Evolutionary conservation across 2,113 vertebrate genomes (phyloP).

Genomic region (Pardalotus punctatus): DNA sequence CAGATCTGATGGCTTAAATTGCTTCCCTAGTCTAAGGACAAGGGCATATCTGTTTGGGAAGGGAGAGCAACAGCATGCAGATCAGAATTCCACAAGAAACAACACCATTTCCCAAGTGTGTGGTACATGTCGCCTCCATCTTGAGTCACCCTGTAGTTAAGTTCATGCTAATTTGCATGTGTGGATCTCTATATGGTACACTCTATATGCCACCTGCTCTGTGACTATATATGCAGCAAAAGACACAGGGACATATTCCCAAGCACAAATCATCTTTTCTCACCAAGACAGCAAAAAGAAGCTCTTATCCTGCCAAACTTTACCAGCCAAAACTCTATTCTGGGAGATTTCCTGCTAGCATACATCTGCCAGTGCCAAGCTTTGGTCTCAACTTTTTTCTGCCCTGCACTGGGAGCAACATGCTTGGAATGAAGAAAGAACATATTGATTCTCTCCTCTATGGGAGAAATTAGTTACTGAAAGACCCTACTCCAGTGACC

Average conservation of each 20-base stretch:
- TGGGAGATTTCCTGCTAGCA: neutral
- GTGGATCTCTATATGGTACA: neutral
- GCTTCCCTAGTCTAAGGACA: neutral
- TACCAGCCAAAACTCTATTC: neutral
- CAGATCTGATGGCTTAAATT: neutral
- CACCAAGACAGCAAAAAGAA: neutral
- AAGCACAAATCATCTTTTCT: neutral
- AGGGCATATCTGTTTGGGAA: neutral
- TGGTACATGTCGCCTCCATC: neutral
- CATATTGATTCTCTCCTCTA: neutral
- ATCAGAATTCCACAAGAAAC: neutral
- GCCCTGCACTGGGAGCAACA: neutral
- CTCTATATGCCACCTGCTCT: constrained; percentile 6
- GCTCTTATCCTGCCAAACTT: neutral
- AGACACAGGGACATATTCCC: neutral
- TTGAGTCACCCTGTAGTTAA: neutral
- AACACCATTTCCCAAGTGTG: neutral
- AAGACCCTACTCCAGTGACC: neutral
- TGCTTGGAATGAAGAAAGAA: neutral
- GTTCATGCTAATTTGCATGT: neutral
- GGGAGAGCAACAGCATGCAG: neutral
- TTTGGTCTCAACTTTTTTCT: neutral
- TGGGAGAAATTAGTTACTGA: neutral
- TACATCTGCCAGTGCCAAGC: neutral
- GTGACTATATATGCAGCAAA: neutral